Evolutionary conservation across 2,888 invertebrate species (phyloP).

Genomic region (Cheilosia variabilis): DNA sequence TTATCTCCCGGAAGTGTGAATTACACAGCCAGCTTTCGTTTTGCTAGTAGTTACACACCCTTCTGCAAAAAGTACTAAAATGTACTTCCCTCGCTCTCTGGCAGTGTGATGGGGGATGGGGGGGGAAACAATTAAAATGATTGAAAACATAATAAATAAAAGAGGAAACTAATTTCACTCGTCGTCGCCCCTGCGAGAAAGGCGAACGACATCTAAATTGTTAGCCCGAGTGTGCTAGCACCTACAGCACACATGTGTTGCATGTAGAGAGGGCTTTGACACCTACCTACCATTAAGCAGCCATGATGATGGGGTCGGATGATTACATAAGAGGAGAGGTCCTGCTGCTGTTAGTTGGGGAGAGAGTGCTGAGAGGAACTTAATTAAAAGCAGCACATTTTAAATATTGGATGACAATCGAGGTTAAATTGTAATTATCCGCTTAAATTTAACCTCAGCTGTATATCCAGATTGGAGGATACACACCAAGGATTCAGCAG

Average conservation of each 20-base stretch:
- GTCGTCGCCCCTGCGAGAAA: neutral
- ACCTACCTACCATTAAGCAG: constrained; percentile 24
- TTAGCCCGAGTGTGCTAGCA: constrained; percentile 3
- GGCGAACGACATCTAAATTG: constrained; percentile 53
- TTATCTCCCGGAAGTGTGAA: constrained; percentile 61
- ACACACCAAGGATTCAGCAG: neutral
- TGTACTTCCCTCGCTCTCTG: constrained; percentile 12
- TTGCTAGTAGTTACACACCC: neutral
- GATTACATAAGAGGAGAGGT: neutral
- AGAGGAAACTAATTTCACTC: constrained; percentile 68
- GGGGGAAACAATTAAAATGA: constrained; percentile 66
- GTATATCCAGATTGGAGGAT: constrained; percentile 11
- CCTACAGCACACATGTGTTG: constrained; percentile 6
- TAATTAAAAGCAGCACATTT: constrained; percentile 65
- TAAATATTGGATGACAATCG: constrained; percentile 60
- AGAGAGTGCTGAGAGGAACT: constrained; percentile 23
- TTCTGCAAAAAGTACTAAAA: constrained; percentile 37
- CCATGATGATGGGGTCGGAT: neutral
- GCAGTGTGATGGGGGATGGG: neutral
- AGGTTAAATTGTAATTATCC: constrained; percentile 65
- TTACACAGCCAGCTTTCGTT: constrained; percentile 31
- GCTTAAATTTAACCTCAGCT: constrained; percentile 27
- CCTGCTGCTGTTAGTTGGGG: neutral
- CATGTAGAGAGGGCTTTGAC: neutral
- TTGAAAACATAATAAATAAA: constrained; percentile 74